Percentiles rank a stretch among this genome's conserved stretches.
These are phyloP conservation scores for Valencia hispanica DNA, from an alignment of 2,797 vertebrate genomes.

Conservation along the genomic window DNA sequence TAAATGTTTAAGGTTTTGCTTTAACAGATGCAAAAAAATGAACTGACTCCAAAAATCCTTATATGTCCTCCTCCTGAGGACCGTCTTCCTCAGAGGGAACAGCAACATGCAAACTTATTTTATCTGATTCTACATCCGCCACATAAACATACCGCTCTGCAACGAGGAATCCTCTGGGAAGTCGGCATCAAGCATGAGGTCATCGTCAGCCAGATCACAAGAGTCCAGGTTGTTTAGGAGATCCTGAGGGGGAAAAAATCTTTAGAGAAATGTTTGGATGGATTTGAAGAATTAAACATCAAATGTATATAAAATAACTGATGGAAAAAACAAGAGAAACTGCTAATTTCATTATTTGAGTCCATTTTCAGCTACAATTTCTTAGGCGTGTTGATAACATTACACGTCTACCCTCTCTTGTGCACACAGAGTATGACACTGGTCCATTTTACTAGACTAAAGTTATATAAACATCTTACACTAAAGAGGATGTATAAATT, in stretches of 20 bases:
- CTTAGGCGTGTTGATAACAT: no score
- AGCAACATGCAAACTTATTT: background rate
- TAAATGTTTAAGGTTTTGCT: no score
- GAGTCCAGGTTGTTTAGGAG: constrained; percentile 93
- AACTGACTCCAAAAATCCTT: background rate
- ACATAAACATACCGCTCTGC: constrained; percentile 82
- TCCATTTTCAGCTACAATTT: background rate
- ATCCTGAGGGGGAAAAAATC: constrained; percentile 78
- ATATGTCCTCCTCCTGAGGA: background rate
- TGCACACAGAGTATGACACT: no score
- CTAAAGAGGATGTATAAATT: no score
- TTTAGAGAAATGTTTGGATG: background rate
- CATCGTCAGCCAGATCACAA: constrained; percentile 94
- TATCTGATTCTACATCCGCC: background rate
- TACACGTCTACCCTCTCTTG: no score
- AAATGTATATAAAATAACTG: background rate
- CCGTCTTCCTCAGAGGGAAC: background rate
- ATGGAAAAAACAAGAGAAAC: background rate
- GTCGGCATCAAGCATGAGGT: constrained; percentile 96
- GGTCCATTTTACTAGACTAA: no score
- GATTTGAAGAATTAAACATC: background rate
- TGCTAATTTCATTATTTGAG: background rate
- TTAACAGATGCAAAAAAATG: background rate
- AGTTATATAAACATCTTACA: no score
- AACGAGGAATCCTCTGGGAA: constrained; percentile 87